Evolutionary conservation across 2,113 vertebrate genomes (phyloP).

Genomic region (Dasyprocta punctata): DNA sequence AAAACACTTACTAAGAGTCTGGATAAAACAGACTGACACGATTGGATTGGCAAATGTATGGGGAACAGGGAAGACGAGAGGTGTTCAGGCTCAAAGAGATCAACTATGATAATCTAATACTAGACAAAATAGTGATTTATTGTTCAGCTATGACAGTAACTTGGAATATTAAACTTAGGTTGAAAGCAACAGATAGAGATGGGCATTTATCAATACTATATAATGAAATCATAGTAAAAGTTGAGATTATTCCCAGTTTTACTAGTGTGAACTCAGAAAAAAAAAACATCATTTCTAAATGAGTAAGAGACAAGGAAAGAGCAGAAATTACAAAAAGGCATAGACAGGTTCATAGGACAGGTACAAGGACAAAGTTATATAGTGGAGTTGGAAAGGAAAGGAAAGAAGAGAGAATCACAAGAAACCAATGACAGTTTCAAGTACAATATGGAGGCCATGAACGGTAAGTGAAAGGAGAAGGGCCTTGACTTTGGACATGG

Average conservation of each 20-base stretch:
- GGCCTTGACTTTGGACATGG: neutral
- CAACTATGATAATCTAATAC: neutral
- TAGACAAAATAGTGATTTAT: neutral
- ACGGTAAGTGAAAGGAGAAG: neutral
- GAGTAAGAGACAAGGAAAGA: neutral
- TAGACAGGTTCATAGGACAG: neutral
- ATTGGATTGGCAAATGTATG: neutral
- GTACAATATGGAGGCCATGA: neutral
- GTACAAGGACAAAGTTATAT: neutral
- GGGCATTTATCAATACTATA: neutral
- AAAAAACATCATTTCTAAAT: neutral
- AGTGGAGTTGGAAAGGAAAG: neutral
- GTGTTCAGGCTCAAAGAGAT: neutral
- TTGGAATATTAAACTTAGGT: neutral
- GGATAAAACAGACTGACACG: neutral
- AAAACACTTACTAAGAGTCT: neutral
- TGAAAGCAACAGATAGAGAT: neutral
- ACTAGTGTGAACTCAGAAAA: neutral
- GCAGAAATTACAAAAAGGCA: neutral
- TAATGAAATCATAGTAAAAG: neutral
- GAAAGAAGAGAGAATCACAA: neutral
- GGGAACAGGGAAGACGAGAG: neutral
- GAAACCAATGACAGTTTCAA: neutral
- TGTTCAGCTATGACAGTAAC: neutral
- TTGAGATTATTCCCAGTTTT: neutral